Base-by-base conservation (phyloP, 1,140 invertebrate genomes). In the Drosophila miranda region DNA sequence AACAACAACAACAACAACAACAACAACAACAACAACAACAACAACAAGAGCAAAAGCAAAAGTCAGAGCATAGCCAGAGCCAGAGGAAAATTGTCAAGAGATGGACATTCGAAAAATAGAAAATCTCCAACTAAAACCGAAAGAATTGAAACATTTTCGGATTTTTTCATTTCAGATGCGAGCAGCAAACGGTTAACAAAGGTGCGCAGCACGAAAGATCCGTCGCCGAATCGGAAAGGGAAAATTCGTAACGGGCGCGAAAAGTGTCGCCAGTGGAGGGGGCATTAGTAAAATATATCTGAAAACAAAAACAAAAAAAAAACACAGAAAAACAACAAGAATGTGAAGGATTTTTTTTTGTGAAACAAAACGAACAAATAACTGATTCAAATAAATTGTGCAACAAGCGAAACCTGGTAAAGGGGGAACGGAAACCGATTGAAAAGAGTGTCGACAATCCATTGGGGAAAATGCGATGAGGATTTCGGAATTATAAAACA, bases 41-140 rank as follows among this genome's bases (percentile, higher is more conserved):
- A 30, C 43, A 58, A 13, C 54, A 58, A 28, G 9, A 52, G 41
- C 51, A 21, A 34, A 6, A 54, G 38, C 42, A 73, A 46, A 54
- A 66, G 49, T 61, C 60, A 21, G 48, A 76, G 58, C 69, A 70
- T 34, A 67, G 45, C 30, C 55, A 46, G 23, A 62, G 70, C 77
- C 63, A 79, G 71, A 69, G 71, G 75, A 81, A 77, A 87, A 81
- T 86, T 87, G 78, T 87, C 78, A 86, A 86, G 82, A 86, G 82
- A 86, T 86, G 82, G 82, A 86, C 82, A 86, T 86, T 88, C 82
- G 82, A 82, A 86, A 86, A 86, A 86, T 86, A 86, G 82, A 87
- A 86, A 87, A 87, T 87, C 82, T 87, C 82, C 82, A 87, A 87
- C 82, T 87, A 86, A 78, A 82, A 78, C 63, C 78, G 82, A 86